Conservation (phyloP, 2,888 invertebrate genomes). For the Chironomus tentans region DNA sequence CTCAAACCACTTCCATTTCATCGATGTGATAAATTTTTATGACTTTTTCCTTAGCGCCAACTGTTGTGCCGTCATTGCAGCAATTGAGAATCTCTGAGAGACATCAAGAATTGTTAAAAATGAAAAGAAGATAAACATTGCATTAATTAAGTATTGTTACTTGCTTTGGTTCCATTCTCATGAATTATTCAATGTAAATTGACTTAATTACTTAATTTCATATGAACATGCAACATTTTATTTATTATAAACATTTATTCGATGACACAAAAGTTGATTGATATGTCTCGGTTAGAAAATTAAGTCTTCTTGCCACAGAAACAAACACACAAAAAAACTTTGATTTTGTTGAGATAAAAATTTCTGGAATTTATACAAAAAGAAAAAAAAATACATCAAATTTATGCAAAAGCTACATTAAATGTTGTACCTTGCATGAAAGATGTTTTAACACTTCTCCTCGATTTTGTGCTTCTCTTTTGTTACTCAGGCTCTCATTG, state of each 20-base stretch:
- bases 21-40: constrained; percentile 17
- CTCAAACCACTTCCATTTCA: not conserved
- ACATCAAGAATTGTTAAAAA: not conserved
- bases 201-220: constrained; percentile 8
- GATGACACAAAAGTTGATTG: not conserved
- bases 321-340: too few species aligned
- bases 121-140: too few species aligned
- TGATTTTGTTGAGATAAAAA: not conserved
- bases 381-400: too few species aligned
- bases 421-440: too few species aligned
- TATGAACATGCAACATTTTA: not conserved
- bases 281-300: not conserved
- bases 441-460: not conserved
- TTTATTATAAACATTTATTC: not conserved
- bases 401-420: not conserved
- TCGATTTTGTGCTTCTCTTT: not conserved
- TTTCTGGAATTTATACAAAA: not conserved
- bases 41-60: constrained; percentile 14
- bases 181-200: constrained; percentile 10
- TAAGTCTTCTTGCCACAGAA: too few species aligned
- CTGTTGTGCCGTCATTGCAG: not conserved
- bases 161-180: not conserved
- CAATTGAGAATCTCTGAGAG: not conserved
- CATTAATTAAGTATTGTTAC: not conserved
- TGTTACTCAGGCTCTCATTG: not conserved